Evolutionary conservation across 2,113 vertebrate genomes (phyloP), one percentile per base, ranked within the genome.

Genomic region (Canis aureus): DNA sequence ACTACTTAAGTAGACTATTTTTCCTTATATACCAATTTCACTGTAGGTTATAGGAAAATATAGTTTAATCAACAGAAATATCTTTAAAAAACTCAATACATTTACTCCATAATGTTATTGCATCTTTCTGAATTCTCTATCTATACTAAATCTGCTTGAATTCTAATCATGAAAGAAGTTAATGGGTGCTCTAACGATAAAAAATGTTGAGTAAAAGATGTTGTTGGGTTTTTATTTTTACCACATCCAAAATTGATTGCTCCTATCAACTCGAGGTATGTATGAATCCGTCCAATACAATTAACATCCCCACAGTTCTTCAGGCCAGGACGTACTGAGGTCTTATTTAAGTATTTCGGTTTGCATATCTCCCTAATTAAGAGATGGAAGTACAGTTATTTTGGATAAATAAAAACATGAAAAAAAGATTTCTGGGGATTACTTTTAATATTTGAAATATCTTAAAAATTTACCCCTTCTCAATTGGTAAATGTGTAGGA

Each of bases 241-340:
- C 99, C 99, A 97, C 99, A 99, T 98, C 99, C 99, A 35, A 99
- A 99, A 99, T 99, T 99, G 98, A 99, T 99, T 5, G 99, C 99
- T 93, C 99, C 99, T 55, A 99, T 99, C 85, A 99, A 99, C 90
- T 99, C 99, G 98, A 99, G 97, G 99, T 99, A 99, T 0, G 99
- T 99, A 99, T 99, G 99, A 97, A 99, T 99, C 74, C 99, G 98
- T 76, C 99, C 99, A 55, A 99, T 99, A 98, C 99, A 99, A 99
- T 99, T 99, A 32, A 99, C 99, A 3, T 99, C 99, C 0, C 99
- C 99, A 4, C 99, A 99, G 98, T 99, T 99, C 99, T 99, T 99
- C 71, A 99, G 98, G 85, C 99, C 99, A 0, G 99, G 99, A 6
- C 99, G 99, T 57, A 99, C 99, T 0, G 99, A 99, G 0, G 99